Base-by-base conservation (phyloP, 2,888 invertebrate species). In the Troides oblongomaculatus region DNA sequence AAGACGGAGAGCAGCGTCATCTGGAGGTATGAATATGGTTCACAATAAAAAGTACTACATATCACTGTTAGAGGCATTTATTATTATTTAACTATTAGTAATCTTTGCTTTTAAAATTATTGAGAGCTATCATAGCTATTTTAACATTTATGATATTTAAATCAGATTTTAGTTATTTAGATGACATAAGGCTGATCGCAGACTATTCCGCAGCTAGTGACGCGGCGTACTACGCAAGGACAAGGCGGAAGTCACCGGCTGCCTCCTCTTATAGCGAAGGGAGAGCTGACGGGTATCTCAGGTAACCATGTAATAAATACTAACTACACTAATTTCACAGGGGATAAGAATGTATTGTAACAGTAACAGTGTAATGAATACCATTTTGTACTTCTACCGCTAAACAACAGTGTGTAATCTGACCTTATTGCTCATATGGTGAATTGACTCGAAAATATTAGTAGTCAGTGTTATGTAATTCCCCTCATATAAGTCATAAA, bases 171-270 rank as follows among this genome's bases (percentile, higher is more conserved):
- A 57, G 21, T 62, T 50, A 39, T 53, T 21, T 30, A 2, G 39
- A 66, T 53, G 53, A 57, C 10, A 21, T 18, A 21, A 46, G 64
- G 30, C 30, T 69, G 69, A 69, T 64, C 43, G 46, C 64, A 57
- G 56, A 39, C 53, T 65, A 53, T 57, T 75, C 73, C 72, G 10
- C 80, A 92, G 91, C 92, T 8, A 90, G 80, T 66, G 92, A 91
- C 72, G 88, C 90, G 39, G 87, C 89, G 0, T 80, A 85, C 58
- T 89, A 86, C 77, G 85, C 88, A 0, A 77, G 92, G 3, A 84
- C 89, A 84, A 80, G 92, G 66, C 82, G 91, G 72, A 89, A 87
- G 77, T 91, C 90, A 1, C 92, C 92, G 7, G 88, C 89, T 14
- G 79, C 88, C 0, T 85, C 88, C 0, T 85, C 87, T 0, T 87